A percentile compares a stretch with the other conserved stretches of the same genome.
phyloP scores from a whole-genome alignment of 1,140 invertebrate species.

The Paralvinella palmiformis region DNA sequence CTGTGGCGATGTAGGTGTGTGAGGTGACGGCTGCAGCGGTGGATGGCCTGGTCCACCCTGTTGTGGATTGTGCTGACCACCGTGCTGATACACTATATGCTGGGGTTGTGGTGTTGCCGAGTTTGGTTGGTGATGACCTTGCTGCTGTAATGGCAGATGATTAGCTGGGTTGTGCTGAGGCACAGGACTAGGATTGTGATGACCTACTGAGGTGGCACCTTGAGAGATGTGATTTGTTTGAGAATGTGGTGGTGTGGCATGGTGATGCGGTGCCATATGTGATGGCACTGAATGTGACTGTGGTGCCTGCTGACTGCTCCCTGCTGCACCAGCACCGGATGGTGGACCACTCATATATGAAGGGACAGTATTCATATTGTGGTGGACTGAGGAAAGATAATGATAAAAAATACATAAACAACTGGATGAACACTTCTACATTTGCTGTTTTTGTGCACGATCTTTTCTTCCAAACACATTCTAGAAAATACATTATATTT shows the following conservation, averaged over 20 bases:
- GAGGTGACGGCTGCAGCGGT: slow-evolving; percentile 27
- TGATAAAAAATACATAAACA: not conserved
- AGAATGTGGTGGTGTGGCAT: slow-evolving; percentile 23
- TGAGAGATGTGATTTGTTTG: slow-evolving; percentile 25
- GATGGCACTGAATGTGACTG: slow-evolving; percentile 21
- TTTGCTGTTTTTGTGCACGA: not conserved
- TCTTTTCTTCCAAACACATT: not conserved
- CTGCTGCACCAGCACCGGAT: not conserved
- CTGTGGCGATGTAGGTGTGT: slow-evolving; percentile 31
- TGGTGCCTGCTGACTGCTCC: not conserved
- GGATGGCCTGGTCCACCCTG: slow-evolving; percentile 19
- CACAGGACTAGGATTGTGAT: slow-evolving; percentile 23
- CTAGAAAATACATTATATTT: no score
- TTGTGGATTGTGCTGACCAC: slow-evolving; percentile 21
- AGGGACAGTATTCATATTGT: not conserved
- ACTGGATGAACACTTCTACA: not conserved
- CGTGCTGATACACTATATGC: slow-evolving; percentile 17
- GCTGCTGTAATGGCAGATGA: slow-evolving; percentile 25
- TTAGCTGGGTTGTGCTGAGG: slow-evolving; percentile 27
- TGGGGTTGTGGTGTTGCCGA: slow-evolving; percentile 22
- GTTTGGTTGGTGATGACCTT: slow-evolving; percentile 19
- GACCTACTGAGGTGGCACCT: slow-evolving; percentile 21
- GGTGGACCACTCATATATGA: not conserved
- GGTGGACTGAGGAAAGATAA: not conserved
- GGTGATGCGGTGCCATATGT: slow-evolving; percentile 23